Conservation (phyloP, 2,888 invertebrate species). For the Melipona bicolor region DNA sequence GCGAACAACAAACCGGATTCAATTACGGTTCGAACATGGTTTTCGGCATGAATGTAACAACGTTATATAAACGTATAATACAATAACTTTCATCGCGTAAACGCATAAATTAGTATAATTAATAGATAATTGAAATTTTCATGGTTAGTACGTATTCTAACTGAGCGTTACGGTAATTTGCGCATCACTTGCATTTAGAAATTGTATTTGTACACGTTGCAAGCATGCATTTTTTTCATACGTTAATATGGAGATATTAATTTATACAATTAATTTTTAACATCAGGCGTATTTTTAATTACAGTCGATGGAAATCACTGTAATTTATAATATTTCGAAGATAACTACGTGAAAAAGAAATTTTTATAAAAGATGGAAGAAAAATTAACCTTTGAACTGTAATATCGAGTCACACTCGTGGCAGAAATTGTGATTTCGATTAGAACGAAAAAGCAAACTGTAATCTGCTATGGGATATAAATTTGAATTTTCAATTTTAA, state of each 20-base stretch:
- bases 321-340: neutral
- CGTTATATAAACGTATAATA: slow-evolving; percentile 9
- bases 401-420: too few relatives aligned
- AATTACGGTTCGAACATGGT: slow-evolving; percentile 21
- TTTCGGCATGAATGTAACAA: neutral
- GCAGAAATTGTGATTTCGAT: too few relatives aligned
- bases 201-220: neutral
- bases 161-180: slow-evolving; percentile 42
- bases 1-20: slow-evolving; percentile 32
- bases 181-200: slow-evolving; percentile 27
- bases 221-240: neutral
- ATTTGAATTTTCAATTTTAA: too few relatives aligned
- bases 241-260: neutral
- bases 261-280: neutral
- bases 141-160: slow-evolving; percentile 42
- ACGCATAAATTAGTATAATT: slow-evolving; percentile 20
- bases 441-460: too few relatives aligned
- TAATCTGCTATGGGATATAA: too few relatives aligned
- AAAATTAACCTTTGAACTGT: too few relatives aligned
- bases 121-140: slow-evolving; percentile 40
- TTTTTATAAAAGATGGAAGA: too few relatives aligned
- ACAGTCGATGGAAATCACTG: neutral
- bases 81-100: neutral
- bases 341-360: neutral
- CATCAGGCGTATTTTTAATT: neutral